Evolutionary conservation across 2,888 invertebrate genomes (phyloP).

Genomic region (Athripsodes cinereus): DNA sequence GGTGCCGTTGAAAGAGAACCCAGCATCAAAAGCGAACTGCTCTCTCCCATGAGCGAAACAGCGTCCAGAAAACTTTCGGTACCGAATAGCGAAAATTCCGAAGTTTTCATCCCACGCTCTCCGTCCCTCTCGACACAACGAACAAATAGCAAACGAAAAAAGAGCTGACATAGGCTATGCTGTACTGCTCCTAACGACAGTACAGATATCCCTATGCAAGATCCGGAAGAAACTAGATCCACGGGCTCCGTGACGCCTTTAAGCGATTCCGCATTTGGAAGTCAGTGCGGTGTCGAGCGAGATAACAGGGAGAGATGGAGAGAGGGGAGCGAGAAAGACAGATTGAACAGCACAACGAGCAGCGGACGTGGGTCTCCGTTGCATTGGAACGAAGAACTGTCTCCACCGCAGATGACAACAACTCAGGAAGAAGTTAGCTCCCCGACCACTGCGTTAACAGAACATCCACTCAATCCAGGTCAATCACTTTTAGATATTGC

Average conservation of each 20-base stretch:
- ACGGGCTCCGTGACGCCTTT: constrained; percentile 47
- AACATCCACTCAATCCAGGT: constrained; percentile 22
- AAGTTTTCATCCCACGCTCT: background rate
- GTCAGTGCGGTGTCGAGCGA: constrained; percentile 38
- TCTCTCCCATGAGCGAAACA: background rate
- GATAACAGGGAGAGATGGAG: constrained; percentile 46
- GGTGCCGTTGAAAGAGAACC: no score
- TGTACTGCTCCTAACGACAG: constrained; percentile 32
- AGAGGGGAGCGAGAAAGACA: constrained; percentile 25
- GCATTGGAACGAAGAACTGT: constrained; percentile 34
- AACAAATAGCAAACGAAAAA: constrained; percentile 3
- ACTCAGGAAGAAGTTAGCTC: background rate
- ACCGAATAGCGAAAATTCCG: constrained; percentile 1
- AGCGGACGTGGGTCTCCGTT: constrained; percentile 47
- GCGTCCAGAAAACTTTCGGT: constrained; percentile 3
- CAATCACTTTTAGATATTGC: background rate
- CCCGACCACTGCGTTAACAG: constrained; percentile 2
- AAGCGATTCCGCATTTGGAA: constrained; percentile 49
- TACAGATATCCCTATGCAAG: constrained; percentile 33
- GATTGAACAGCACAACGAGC: constrained; percentile 41
- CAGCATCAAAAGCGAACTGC: background rate
- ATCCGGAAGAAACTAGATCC: constrained; percentile 31
- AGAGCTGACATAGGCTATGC: constrained; percentile 26
- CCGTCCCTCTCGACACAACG: background rate
- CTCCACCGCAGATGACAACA: background rate